Percentiles rank a stretch among this genome's conserved stretches.
Evolutionary conservation across 2,888 invertebrate genomes (phyloP).

Genomic region (Romanomermis culicivorax): DNA sequence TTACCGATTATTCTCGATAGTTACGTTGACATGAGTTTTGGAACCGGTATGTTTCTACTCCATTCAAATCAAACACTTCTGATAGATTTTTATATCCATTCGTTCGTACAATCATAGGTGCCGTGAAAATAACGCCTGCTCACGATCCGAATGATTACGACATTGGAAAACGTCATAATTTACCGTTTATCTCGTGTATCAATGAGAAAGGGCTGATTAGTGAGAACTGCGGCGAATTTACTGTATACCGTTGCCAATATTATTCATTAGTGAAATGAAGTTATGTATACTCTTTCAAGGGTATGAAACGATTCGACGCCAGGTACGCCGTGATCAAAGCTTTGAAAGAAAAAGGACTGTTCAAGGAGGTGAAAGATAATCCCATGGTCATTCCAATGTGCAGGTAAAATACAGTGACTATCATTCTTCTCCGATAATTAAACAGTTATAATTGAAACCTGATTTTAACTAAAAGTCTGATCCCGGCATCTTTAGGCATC

Average conservation of each 20-base stretch:
- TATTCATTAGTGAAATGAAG: not conserved
- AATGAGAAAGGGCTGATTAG: conserved; percentile 69
- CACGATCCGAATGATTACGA: conserved; percentile 94
- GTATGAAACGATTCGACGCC: conserved; percentile 73
- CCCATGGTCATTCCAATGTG: conserved; percentile 81
- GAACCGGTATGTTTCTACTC: conserved; percentile 71
- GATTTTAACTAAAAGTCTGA: too few species aligned
- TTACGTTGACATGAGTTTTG: conserved; percentile 81
- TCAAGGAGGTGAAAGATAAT: conserved; percentile 60
- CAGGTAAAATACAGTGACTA: conserved; percentile 26
- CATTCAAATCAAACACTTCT: too few species aligned
- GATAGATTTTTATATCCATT: too few species aligned
- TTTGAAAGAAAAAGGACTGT: conserved; percentile 48
- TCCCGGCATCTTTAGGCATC: too few species aligned
- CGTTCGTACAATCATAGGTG: too few species aligned
- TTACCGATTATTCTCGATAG: conserved; percentile 74
- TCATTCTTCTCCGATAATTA: not conserved
- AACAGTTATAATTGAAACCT: not conserved
- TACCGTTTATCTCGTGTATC: conserved; percentile 68
- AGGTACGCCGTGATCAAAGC: conserved; percentile 55
- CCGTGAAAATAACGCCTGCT: conserved; percentile 94
- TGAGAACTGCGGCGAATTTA: conserved; percentile 53
- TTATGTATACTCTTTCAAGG: conserved; percentile 30
- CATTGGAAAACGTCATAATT: conserved; percentile 62
- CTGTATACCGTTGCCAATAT: conserved; percentile 35